A percentile compares a stretch with the other conserved stretches of the same genome.
phyloP scores from a whole-genome alignment of 2,888 invertebrate genomes.

The Sericinus montela region DNA sequence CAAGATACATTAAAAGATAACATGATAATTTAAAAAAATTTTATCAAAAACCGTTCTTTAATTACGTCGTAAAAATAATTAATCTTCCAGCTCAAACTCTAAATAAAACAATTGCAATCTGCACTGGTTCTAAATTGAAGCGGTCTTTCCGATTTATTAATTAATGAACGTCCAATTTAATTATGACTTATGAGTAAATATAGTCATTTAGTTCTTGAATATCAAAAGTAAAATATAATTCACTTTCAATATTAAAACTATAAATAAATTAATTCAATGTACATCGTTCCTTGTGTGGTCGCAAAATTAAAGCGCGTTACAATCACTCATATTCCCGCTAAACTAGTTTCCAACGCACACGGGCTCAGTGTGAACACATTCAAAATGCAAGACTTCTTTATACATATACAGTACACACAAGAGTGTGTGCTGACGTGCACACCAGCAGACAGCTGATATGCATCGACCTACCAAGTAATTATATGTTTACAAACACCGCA shows the following conservation, averaged over 20 bases:
- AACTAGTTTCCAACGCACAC: conserved; percentile 56
- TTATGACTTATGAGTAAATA: too few species aligned
- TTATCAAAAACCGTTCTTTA: background rate
- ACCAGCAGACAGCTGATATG: conserved; percentile 56
- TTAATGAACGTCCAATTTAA: too few species aligned
- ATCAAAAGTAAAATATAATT: too few species aligned
- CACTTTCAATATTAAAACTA: conserved; percentile 23
- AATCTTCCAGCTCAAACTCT: conserved; percentile 13
- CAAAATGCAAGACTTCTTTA: conserved; percentile 11
- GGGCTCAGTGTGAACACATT: conserved; percentile 22
- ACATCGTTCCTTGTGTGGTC: conserved; percentile 47
- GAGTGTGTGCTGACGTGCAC: conserved; percentile 28
- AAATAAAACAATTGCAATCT: too few species aligned
- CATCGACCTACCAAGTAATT: conserved; percentile 77
- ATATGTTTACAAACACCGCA: conserved; percentile 74
- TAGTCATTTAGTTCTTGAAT: too few species aligned
- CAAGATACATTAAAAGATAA: conserved; percentile 5
- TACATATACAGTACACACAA: conserved; percentile 25
- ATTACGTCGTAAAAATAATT: conserved; percentile 15
- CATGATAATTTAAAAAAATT: conserved; percentile 1
- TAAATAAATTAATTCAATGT: conserved; percentile 51
- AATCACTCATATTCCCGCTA: conserved; percentile 58
- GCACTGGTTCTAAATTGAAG: too few species aligned
- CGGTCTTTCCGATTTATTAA: too few species aligned
- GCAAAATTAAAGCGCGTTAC: conserved; percentile 36